Percentiles rank a stretch among this genome's conserved stretches.
Evolutionary conservation across 2,113 vertebrate species (phyloP).

Genomic region (Piaya cayana): DNA sequence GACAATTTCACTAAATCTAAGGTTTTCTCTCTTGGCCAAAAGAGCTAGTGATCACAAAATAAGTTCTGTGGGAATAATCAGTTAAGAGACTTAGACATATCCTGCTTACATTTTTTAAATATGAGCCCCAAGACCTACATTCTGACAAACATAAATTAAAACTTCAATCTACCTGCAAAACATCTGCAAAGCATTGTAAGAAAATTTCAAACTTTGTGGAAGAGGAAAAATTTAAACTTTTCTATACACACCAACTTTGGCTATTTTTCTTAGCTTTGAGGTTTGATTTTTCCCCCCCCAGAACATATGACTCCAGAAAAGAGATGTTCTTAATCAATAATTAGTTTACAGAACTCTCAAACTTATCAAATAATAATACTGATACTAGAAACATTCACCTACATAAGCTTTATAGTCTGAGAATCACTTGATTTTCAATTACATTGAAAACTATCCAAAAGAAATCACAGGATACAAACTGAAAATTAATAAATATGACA

Average conservation of each 20-base stretch:
- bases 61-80: background rate
- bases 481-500: background rate
- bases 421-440: background rate
- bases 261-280: background rate
- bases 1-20: conserved; percentile 6
- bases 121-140: background rate
- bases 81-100: background rate
- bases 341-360: background rate
- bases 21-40: background rate
- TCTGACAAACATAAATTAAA: background rate
- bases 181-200: background rate
- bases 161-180: background rate
- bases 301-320: background rate
- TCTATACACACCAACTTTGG: background rate
- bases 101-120: background rate
- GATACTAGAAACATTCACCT: background rate
- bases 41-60: background rate
- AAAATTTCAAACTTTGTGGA: background rate
- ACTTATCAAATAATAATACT: background rate
- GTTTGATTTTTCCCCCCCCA: background rate
- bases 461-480: background rate
- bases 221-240: background rate
- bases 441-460: background rate
- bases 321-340: background rate
- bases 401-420: background rate